A percentile compares a stretch with the other conserved stretches of the same genome.
These are phyloP conservation scores for Thymelicus lineola DNA, from an alignment of 2,888 invertebrate genomes.

Conservation along the genomic window DNA sequence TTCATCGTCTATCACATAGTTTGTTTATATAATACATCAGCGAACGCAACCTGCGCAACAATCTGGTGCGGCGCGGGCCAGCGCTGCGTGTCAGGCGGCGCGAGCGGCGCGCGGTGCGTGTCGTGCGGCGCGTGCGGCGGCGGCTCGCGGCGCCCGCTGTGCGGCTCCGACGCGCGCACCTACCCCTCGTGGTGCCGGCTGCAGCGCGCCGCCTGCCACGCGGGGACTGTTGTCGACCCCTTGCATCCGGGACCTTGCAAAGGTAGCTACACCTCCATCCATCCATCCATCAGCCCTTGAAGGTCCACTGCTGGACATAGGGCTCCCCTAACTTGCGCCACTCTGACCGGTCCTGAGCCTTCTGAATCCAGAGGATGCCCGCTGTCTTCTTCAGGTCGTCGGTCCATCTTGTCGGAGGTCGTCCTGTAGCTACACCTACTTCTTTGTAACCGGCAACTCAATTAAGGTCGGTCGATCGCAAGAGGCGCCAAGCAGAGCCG, in stretches of 20 bases:
- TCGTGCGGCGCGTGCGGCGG: constrained; percentile 69
- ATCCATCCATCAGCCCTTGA: too few relatives aligned
- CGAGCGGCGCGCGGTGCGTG: constrained; percentile 74
- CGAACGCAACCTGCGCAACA: constrained; percentile 74
- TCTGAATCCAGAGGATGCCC: too few relatives aligned
- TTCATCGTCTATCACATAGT: too few relatives aligned
- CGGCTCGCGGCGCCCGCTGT: constrained; percentile 80
- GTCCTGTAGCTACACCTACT: too few relatives aligned
- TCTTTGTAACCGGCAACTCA: too few relatives aligned
- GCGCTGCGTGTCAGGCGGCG: constrained; percentile 74
- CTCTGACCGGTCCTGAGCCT: too few relatives aligned
- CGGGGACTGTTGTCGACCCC: constrained; percentile 90
- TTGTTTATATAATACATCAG: constrained; percentile 47
- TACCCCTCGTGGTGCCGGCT: constrained; percentile 93
- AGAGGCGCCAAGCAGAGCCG: too few relatives aligned
- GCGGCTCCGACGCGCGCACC: constrained; percentile 90
- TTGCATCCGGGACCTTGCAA: constrained; percentile 88
- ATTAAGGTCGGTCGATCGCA: too few relatives aligned
- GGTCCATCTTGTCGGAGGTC: too few relatives aligned
- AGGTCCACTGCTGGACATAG: too few relatives aligned
- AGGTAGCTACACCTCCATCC: constrained; percentile 61
- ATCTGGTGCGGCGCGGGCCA: constrained; percentile 69
- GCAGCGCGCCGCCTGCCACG: constrained; percentile 90
- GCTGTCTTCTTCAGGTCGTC: too few relatives aligned
- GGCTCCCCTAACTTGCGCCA: too few relatives aligned